Percentiles rank a stretch among this genome's conserved stretches.
These are phyloP conservation scores for Mormyrus hasselquistii DNA, from an alignment of 2,797 vertebrate genomes.

Conservation along the genomic window DNA sequence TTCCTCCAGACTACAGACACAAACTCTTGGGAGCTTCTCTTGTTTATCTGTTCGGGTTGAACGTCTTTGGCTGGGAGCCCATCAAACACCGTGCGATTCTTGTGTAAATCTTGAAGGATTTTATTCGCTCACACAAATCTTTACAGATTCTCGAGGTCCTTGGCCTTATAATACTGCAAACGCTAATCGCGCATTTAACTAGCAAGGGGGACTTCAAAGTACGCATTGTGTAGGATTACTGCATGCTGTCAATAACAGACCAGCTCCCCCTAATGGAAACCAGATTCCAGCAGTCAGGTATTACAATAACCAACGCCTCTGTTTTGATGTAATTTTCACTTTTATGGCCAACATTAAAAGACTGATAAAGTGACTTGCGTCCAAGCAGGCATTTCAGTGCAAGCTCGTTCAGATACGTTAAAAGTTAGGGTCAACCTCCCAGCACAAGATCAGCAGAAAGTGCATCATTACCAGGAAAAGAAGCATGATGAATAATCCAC, in stretches of 20 bases:
- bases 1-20: neutral
- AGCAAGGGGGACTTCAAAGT: neutral
- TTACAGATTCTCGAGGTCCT: neutral
- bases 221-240: neutral
- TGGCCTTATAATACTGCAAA: neutral
- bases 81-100: neutral
- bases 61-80: neutral
- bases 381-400: neutral
- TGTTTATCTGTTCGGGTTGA: neutral
- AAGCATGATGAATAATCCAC: neutral
- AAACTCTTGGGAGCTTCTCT: neutral
- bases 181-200: neutral
- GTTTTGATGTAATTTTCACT: neutral
- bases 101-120: neutral
- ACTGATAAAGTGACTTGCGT: neutral
- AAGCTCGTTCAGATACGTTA: neutral
- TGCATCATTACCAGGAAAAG: neutral
- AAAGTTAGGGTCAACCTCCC: neutral
- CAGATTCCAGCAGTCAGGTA: neutral
- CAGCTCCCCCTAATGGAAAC: neutral
- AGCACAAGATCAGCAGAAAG: neutral
- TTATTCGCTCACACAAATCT: neutral
- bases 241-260: neutral
- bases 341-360: neutral
- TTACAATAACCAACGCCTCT: neutral